Evolutionary conservation across 2,888 invertebrate species (phyloP).

Genomic region (Patella depressa): DNA sequence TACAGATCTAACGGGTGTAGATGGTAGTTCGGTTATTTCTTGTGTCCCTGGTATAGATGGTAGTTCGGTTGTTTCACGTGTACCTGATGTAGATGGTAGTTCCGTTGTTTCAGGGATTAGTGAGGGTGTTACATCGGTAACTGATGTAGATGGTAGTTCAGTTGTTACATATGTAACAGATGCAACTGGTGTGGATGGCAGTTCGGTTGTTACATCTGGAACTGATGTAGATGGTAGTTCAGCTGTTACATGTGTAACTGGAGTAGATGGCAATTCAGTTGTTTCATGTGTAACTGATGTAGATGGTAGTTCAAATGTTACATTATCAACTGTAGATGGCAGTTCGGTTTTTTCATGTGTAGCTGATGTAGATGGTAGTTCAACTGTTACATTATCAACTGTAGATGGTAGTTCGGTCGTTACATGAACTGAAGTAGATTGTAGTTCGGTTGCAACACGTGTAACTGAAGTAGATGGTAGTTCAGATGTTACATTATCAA

Average conservation of each 20-base stretch:
- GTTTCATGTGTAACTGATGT: not conserved
- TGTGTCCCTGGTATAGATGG: not conserved
- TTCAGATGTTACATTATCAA: not conserved
- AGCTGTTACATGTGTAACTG: too few relatives aligned
- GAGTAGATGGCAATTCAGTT: too few relatives aligned
- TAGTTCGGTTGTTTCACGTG: not conserved
- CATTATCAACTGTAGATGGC: not conserved
- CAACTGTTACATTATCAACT: not conserved
- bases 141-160: not conserved
- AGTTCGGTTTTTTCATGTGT: not conserved
- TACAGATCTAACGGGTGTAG: too few relatives aligned
- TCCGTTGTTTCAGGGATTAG: too few relatives aligned
- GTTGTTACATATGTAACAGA: not conserved
- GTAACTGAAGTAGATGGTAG: not conserved
- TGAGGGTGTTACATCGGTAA: too few relatives aligned
- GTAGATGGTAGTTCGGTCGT: not conserved
- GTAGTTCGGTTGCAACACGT: not conserved
- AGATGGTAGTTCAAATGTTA: not conserved
- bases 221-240: not conserved
- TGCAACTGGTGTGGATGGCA: not conserved
- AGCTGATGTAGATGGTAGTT: not conserved
- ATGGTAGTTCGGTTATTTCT: not conserved
- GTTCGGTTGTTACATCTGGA: not conserved
- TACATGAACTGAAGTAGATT: not conserved
- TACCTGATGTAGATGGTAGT: too few relatives aligned